phyloP scores from a whole-genome alignment of 2,113 vertebrate genomes.

The Hucho hucho region DNA sequence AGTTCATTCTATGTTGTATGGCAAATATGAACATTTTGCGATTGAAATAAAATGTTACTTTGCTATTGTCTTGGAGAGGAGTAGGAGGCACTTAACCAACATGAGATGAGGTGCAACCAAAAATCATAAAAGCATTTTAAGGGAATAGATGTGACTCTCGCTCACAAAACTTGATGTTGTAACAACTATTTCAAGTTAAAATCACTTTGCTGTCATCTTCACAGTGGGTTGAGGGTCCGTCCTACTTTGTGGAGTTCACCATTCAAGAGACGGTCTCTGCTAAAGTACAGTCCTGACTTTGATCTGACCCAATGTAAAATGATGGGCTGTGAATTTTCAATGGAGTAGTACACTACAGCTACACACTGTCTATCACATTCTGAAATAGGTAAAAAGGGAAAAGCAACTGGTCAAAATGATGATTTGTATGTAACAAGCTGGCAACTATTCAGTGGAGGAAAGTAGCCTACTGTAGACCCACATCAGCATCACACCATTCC shows the following conservation, averaged over 20 bases:
- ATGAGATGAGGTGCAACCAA: neutral
- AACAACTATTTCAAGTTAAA: too few species aligned
- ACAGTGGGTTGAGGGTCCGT: constrained; percentile 39
- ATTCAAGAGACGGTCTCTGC: constrained; percentile 74
- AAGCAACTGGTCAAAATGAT: neutral
- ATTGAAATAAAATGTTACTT: neutral
- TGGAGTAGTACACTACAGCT: constrained; percentile 47
- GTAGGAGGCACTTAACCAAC: neutral
- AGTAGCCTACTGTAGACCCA: too few species aligned
- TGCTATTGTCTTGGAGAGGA: neutral
- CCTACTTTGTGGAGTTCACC: constrained; percentile 62
- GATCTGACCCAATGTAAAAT: constrained; percentile 48
- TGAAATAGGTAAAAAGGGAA: neutral
- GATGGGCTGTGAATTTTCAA: constrained; percentile 73
- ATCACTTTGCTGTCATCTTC: neutral
- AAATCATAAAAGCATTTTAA: neutral
- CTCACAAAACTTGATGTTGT: too few species aligned
- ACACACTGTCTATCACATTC: too few species aligned
- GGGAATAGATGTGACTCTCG: neutral
- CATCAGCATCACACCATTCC: too few species aligned
- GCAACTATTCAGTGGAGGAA: too few species aligned
- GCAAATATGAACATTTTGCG: neutral
- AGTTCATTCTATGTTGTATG: too few species aligned
- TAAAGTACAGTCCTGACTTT: constrained; percentile 8
- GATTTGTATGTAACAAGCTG: too few species aligned